Percentiles rank a stretch among this genome's conserved stretches.
These are phyloP conservation scores for Plumapathes pennacea DNA, from an alignment of 92 coral and sea anemone species.

Conservation along the genomic window DNA sequence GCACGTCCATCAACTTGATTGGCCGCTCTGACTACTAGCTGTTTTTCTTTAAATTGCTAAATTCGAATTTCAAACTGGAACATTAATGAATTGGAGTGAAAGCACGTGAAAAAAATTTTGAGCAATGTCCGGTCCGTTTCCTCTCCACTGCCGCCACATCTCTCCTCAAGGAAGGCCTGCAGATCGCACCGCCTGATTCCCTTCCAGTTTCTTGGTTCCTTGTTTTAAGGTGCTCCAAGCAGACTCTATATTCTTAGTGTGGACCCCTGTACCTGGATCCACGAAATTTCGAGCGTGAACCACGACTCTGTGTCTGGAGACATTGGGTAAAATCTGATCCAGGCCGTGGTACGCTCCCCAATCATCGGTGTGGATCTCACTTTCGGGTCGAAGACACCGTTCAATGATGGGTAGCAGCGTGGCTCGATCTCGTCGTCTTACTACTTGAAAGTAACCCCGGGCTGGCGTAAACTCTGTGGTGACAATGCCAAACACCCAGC, in stretches of 20 bases:
- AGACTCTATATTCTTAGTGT: slow-evolving; percentile 22
- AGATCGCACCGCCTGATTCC: slow-evolving; percentile 8
- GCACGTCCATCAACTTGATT: too few relatives aligned
- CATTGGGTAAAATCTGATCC: slow-evolving; percentile 12
- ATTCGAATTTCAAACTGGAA: too few relatives aligned
- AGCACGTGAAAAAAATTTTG: too few relatives aligned
- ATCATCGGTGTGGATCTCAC: slow-evolving; percentile 19
- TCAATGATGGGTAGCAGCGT: slow-evolving; percentile 16
- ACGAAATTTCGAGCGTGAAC: slow-evolving; percentile 20
- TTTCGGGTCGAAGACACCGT: slow-evolving; percentile 18
- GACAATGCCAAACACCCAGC: slow-evolving; percentile 32
- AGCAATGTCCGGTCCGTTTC: too few relatives aligned
- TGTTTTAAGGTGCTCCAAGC: slow-evolving; percentile 14
- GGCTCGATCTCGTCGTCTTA: background rate
- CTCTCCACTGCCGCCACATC: slow-evolving; percentile 32
- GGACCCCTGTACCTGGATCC: slow-evolving; percentile 8
- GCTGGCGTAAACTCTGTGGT: slow-evolving; percentile 8
- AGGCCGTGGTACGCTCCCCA: slow-evolving; percentile 26
- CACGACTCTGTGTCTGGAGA: slow-evolving; percentile 5
- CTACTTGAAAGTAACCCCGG: slow-evolving; percentile 9
- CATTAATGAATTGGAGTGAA: too few relatives aligned
- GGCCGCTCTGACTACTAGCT: too few relatives aligned
- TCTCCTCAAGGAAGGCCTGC: slow-evolving; percentile 19
- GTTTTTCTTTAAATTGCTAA: too few relatives aligned
- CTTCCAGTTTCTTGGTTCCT: slow-evolving; percentile 6